These are phyloP conservation scores for Ruditapes philippinarum DNA, from an alignment of 1,140 invertebrate species.

Conservation along the genomic window DNA sequence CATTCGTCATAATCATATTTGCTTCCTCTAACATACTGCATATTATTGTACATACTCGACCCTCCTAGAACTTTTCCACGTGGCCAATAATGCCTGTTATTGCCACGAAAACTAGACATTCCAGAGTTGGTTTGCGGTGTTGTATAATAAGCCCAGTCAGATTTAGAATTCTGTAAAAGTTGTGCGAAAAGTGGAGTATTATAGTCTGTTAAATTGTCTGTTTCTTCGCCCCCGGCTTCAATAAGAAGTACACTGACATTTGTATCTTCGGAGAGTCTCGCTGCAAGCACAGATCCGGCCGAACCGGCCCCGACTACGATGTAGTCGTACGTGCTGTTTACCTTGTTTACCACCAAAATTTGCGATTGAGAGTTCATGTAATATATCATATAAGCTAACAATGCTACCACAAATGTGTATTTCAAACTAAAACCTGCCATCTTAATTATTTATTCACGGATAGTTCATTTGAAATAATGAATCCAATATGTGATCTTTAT, in stretches of 20 bases:
- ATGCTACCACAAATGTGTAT: no score
- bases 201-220: conserved; percentile 92
- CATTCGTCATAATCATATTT: conserved; percentile 89
- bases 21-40: conserved; percentile 89
- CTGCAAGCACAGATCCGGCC: conserved; percentile 97
- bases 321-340: conserved; percentile 30
- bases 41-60: background rate
- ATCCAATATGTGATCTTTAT: no score
- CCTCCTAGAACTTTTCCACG: conserved; percentile 71
- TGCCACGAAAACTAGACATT: conserved; percentile 87
- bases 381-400: background rate
- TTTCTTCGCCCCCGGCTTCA: conserved; percentile 96
- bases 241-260: conserved; percentile 93
- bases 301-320: conserved; percentile 93
- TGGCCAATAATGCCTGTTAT: conserved; percentile 88
- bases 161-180: background rate
- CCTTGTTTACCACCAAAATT: no score
- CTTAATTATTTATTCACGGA: no score
- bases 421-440: no score
- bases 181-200: conserved; percentile 53
- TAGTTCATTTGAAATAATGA: no score
- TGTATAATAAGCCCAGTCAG: background rate
- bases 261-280: conserved; percentile 93
- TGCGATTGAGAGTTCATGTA: background rate
- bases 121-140: conserved; percentile 91